Conservation (phyloP, 2,888 invertebrate species). For the Rhingia campestris region DNA sequence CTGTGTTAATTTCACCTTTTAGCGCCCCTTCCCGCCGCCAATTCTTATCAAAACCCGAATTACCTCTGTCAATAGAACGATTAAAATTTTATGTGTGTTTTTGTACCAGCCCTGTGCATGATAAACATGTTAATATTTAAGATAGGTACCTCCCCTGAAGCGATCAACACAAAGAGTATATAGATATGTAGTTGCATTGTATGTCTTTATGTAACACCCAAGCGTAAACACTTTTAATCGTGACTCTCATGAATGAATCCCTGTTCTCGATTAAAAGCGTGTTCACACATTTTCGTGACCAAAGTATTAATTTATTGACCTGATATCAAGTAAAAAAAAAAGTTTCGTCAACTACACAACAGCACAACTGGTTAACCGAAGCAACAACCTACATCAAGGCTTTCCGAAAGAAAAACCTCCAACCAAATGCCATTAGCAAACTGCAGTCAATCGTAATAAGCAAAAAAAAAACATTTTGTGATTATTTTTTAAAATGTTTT, state of each 20-base stretch:
- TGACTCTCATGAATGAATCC: slow-evolving; percentile 35
- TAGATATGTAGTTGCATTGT: not conserved
- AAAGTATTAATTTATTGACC: slow-evolving; percentile 64
- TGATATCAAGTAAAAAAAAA: not conserved
- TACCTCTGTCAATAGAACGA: slow-evolving; percentile 28
- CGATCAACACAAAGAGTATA: not conserved
- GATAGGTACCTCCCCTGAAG: not conserved
- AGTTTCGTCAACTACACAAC: not conserved
- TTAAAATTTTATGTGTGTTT: slow-evolving; percentile 37
- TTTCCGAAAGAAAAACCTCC: not conserved
- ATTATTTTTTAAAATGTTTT: slow-evolving; percentile 43
- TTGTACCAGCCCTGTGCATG: slow-evolving; percentile 34
- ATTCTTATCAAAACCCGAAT: not conserved
- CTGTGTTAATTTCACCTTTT: no score
- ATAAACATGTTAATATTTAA: slow-evolving; percentile 43
- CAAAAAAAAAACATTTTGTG: slow-evolving; percentile 2
- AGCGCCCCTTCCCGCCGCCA: not conserved
- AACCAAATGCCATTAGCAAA: slow-evolving; percentile 1
- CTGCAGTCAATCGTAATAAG: not conserved
- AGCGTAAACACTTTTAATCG: slow-evolving; percentile 31
- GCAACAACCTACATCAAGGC: slow-evolving; percentile 2
- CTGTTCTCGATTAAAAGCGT: slow-evolving; percentile 57
- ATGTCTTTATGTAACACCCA: slow-evolving; percentile 2
- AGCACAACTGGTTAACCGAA: not conserved
- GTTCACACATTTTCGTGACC: slow-evolving; percentile 69